Conservation (phyloP, 2,888 invertebrate genomes). For the Brenthis daphne region DNA sequence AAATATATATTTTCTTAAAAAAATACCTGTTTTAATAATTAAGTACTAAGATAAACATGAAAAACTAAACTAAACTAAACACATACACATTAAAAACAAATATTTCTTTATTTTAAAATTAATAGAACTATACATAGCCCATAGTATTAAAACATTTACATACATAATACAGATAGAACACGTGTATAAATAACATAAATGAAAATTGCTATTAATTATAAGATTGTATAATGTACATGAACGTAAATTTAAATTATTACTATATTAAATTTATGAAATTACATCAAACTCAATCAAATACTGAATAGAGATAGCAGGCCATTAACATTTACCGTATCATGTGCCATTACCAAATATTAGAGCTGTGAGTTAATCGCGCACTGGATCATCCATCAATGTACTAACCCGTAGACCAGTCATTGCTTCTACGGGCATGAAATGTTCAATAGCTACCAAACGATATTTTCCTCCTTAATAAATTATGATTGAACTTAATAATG, state of each 20-base stretch:
- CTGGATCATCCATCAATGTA: slow-evolving; percentile 58
- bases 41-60: too few species aligned
- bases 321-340: slow-evolving; percentile 57
- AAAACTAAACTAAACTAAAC: too few species aligned
- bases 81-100: too few species aligned
- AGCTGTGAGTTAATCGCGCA: slow-evolving; percentile 52
- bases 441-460: slow-evolving; percentile 32
- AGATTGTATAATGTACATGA: too few species aligned
- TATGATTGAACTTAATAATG: slow-evolving; percentile 12
- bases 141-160: too few species aligned
- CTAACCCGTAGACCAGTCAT: slow-evolving; percentile 52
- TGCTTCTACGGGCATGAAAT: slow-evolving; percentile 35
- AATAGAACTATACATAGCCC: too few species aligned
- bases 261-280: background rate
- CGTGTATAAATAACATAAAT: too few species aligned
- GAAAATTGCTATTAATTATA: too few species aligned
- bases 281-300: slow-evolving; percentile 10
- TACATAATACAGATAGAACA: too few species aligned
- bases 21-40: too few species aligned
- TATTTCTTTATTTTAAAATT: too few species aligned
- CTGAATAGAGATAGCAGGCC: slow-evolving; percentile 28
- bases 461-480: slow-evolving; percentile 27
- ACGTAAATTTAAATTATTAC: background rate
- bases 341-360: slow-evolving; percentile 60
- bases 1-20: too few species aligned